A percentile compares a stretch with the other conserved stretches of the same genome.
Evolutionary conservation across 2,113 vertebrate genomes (phyloP).

Genomic region (Onychostruthus taczanowskii): DNA sequence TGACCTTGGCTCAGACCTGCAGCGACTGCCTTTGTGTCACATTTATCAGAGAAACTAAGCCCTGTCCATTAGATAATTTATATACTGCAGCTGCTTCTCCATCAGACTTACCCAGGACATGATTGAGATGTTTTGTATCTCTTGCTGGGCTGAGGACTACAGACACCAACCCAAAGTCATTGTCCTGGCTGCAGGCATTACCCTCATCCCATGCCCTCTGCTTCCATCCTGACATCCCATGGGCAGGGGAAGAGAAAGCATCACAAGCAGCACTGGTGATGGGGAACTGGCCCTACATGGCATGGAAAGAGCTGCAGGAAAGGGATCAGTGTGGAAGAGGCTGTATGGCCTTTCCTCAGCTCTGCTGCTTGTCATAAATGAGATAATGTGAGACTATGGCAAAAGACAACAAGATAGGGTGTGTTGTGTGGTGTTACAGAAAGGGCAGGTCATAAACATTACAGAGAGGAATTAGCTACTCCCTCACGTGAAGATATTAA

Average conservation of each 20-base stretch:
- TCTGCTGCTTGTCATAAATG: not conserved
- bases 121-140: not conserved
- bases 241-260: not conserved
- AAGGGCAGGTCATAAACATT: not conserved
- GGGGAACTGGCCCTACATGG: slow-evolving; percentile 12
- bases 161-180: not conserved
- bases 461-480: not conserved
- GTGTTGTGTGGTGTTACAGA: not conserved
- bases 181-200: not conserved
- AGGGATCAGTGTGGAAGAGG: not conserved
- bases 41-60: not conserved
- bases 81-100: not conserved
- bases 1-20: not conserved
- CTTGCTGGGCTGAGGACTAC: not conserved
- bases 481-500: not conserved
- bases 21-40: not conserved
- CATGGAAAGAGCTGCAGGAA: slow-evolving; percentile 3
- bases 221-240: not conserved
- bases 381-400: not conserved
- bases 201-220: not conserved
- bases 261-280: not conserved
- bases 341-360: not conserved
- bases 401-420: slow-evolving; percentile 4
- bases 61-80: not conserved
- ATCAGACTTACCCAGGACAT: not conserved